Evolutionary conservation across 2,113 vertebrate genomes (phyloP).

Genomic region (Anoplopoma fimbria): DNA sequence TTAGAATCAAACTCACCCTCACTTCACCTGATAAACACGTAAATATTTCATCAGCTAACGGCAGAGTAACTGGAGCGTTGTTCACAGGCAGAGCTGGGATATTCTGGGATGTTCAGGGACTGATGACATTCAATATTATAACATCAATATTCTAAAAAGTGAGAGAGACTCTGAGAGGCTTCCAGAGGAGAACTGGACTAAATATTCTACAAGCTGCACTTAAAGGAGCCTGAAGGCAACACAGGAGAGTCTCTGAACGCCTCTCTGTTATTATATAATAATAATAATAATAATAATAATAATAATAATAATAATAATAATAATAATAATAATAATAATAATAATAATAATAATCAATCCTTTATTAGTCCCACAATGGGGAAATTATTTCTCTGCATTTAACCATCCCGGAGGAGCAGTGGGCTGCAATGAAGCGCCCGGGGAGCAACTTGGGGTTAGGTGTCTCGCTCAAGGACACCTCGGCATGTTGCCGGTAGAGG

Average conservation of each 20-base stretch:
- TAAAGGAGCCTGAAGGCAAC: neutral
- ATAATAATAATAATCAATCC: too few species aligned
- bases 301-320: too few species aligned
- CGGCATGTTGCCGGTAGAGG: too few species aligned
- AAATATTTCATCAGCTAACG: constrained; percentile 41
- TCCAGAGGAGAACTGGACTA: constrained; percentile 16
- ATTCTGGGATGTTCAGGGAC: constrained; percentile 19
- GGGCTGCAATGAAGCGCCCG: too few species aligned
- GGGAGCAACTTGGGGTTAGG: too few species aligned
- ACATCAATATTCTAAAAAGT: constrained; percentile 47
- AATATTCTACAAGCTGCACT: constrained; percentile 13
- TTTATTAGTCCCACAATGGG: too few species aligned
- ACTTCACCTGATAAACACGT: neutral
- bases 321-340: too few species aligned
- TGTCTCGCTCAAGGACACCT: too few species aligned
- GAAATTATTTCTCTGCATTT: too few species aligned
- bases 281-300: too few species aligned
- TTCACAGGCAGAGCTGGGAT: neutral
- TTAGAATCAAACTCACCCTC: neutral
- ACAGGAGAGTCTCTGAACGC: neutral
- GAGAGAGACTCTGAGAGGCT: constrained; percentile 23
- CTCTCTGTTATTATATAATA: too few species aligned
- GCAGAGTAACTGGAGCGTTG: neutral
- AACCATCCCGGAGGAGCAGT: too few species aligned
- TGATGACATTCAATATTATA: constrained; percentile 15